Evolutionary conservation across 1,140 invertebrate genomes (phyloP).

Genomic region (Heliconius hewitsoni): DNA sequence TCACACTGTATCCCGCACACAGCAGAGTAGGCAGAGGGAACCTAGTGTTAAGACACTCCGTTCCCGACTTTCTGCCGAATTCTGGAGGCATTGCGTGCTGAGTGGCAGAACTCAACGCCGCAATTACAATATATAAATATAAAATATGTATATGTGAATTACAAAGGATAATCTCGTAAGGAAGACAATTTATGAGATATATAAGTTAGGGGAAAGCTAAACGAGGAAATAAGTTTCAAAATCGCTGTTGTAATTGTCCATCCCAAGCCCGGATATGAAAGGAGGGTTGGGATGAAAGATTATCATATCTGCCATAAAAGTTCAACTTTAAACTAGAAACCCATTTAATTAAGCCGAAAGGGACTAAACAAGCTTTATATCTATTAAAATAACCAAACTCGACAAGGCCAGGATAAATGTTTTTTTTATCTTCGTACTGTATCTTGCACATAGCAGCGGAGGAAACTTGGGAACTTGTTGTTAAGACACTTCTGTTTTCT

Average conservation of each 20-base stretch:
- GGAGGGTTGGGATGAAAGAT: constrained; percentile 14
- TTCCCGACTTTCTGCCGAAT: too few relatives aligned
- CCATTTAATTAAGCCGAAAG: constrained; percentile 1
- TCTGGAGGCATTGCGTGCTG: too few relatives aligned
- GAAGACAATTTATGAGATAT: background rate
- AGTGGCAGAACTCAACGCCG: too few relatives aligned
- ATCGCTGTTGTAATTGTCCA: background rate
- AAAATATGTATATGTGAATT: background rate
- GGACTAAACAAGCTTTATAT: background rate
- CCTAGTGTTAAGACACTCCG: too few relatives aligned
- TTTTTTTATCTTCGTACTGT: too few relatives aligned
- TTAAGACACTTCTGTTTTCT: too few relatives aligned
- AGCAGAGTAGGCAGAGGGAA: too few relatives aligned
- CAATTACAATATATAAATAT: background rate
- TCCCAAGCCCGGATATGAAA: constrained; percentile 21
- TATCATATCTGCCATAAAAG: constrained; percentile 15
- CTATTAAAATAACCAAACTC: background rate
- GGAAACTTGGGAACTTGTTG: too few relatives aligned
- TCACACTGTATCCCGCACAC: too few relatives aligned
- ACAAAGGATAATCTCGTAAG: background rate
- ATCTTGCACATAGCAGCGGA: too few relatives aligned
- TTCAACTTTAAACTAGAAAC: background rate
- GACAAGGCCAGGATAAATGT: background rate
- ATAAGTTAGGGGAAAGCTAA: constrained; percentile 1
- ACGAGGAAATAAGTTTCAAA: constrained; percentile 11